Base-by-base conservation (phyloP, 2,888 invertebrate species). In the Phlogophora meticulosa region DNA sequence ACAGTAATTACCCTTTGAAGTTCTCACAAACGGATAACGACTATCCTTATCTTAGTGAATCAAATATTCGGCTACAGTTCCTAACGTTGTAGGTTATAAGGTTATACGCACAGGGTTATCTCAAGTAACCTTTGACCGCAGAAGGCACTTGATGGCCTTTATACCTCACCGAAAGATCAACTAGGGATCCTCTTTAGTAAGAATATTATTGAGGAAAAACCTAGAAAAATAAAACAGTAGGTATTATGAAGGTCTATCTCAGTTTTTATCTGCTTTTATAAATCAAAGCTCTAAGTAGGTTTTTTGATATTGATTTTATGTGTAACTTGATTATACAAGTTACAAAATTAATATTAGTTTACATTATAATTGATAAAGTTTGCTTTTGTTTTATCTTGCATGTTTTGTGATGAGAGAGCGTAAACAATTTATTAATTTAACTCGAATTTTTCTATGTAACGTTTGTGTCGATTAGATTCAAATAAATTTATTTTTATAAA, bases 311-410 rank as follows among this genome's bases (percentile, higher is more conserved):
- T 24, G 53, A 70, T 70, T 72, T 52, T 63, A 40, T 46, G 48
- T 51, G 68, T 62, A 66, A 83, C 60, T 57, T 32, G 53, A 62
- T 61, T 53, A 60, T 57, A 71, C 72, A 28, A 28, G 2, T 28
- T 28, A 57, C n/a, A 57, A 77, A 76, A 62, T 53, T 67, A 17
- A 45, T 49, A 20, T 11, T 17, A n/a, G 62, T 55, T 53, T 10
- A 73, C 71, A 72, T 76, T 67, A 60, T 73, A 83, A 81, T 83
- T 83, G 66, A 81, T 76, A 81, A 81, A 81, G 81, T 81, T 80
- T 65, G 68, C 58, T 57, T 64, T 38, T 58, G 42, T 55, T 72
- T 32, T 28, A 24, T 59, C 24, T 76, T 70, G 45, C 55, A 28
- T 66, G 36, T 28, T 61, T 55, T 62, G 53, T 61, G 52, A 51